These are phyloP conservation scores for Bagarius yarrelli DNA, from an alignment of 2,113 vertebrate genomes.

Conservation along the genomic window DNA sequence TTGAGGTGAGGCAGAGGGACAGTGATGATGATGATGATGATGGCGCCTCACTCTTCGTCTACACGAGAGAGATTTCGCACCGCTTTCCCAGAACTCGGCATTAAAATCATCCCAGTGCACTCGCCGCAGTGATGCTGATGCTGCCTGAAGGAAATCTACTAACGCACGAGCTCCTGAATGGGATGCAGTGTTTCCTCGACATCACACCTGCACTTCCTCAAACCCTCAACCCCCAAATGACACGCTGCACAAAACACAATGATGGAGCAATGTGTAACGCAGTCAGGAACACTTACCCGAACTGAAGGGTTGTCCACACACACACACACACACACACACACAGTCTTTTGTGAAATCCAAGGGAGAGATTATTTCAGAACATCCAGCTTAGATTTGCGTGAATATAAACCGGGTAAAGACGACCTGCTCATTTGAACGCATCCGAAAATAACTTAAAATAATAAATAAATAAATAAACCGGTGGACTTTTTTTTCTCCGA, in stretches of 20 bases:
- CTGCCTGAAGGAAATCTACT: not conserved
- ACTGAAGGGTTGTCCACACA: slow-evolving; percentile 60
- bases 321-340: slow-evolving; percentile 53
- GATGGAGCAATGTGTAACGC: not conserved
- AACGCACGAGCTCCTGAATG: not conserved
- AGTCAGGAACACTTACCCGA: slow-evolving; percentile 67
- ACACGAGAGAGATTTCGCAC: not conserved
- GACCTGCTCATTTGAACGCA: not conserved
- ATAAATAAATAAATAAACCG: slow-evolving; percentile 17
- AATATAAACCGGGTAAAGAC: slow-evolving; percentile 24
- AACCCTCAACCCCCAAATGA: not conserved
- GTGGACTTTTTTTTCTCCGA: slow-evolving; percentile 51
- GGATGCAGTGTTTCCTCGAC: not conserved
- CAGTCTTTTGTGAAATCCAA: slow-evolving; percentile 69
- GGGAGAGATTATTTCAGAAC: slow-evolving; percentile 50
- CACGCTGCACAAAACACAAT: not conserved
- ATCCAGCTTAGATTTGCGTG: slow-evolving; percentile 54
- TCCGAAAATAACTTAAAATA: slow-evolving; percentile 29
- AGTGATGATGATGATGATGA: not conserved
- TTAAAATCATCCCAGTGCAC: not conserved
- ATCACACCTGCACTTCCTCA: not conserved
- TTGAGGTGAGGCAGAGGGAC: not conserved
- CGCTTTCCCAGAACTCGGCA: not conserved
- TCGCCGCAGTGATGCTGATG: slow-evolving; percentile 19
- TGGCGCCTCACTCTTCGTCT: not conserved